Base-by-base conservation (phyloP, 2,113 vertebrate species). In the Garra rufa region DNA sequence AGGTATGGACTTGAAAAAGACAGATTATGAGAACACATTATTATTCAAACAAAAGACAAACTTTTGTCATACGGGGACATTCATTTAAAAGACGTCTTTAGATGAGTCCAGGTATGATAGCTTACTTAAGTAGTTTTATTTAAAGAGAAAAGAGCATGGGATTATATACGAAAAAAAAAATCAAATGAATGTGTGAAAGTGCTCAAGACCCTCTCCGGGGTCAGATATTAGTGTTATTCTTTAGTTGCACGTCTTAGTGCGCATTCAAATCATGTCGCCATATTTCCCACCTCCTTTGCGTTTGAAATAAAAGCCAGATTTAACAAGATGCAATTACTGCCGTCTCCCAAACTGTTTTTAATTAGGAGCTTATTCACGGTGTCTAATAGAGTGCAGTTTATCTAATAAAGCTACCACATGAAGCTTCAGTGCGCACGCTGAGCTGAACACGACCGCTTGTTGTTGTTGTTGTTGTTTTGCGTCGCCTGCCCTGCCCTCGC, bases 391-490 rank as follows among this genome's bases (percentile, higher is more conserved):
- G 59, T 55, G 75, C 52, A 69, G 75, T 90, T 86, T 88, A 86
- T 83, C 79, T 76, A 52, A 75, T 83, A 75, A 85, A 85, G 73
- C 46, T 11, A 55, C 75, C 65, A n/a, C 71, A 84, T 55, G 67
- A 86, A 61, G 59, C 57, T 44, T 57, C 44, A 48, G 50, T 55
- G 80, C 50, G 5, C 55, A 55, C 63, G 41, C 76, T 63, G 52
- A 38, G 79, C 79, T 48, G 15, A 80, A 43, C 69, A 26, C 26
- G 34, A 83, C 14, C n/a, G 63, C 24, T 50, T 83, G 84, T 81
- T 90, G 88, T 90, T 91, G 85, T 89, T 89, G 4, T 76, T 84
- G 61, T 77, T 71, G 69, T 76, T 77, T 76, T 70, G 80, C 14
- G 0, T 76, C 83, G 86, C 79, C 83, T 75, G 84, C 28, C 63